These are phyloP conservation scores for Tautogolabrus adspersus DNA, from an alignment of 2,113 vertebrate species.

Conservation along the genomic window DNA sequence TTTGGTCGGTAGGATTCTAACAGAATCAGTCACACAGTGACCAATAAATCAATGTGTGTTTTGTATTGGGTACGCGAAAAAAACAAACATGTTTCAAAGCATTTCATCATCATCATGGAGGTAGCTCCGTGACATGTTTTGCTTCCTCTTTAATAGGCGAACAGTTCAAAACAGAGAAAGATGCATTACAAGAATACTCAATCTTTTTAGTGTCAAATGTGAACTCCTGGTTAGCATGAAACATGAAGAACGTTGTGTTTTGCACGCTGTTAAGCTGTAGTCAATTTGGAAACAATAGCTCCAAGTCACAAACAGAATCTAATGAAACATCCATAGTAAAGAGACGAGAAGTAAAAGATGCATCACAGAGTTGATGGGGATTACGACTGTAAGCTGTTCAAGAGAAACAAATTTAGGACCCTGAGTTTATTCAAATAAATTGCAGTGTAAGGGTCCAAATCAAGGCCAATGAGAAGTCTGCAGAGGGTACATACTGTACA, in stretches of 20 bases:
- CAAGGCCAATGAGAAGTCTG: no score
- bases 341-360: not conserved
- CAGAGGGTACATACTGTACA: no score
- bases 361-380: not conserved
- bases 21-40: conserved; percentile 29
- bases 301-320: not conserved
- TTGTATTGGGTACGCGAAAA: not conserved
- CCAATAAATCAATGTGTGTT: conserved; percentile 29
- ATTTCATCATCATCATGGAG: conserved; percentile 60
- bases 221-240: not conserved
- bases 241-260: not conserved
- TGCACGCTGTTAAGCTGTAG: no score
- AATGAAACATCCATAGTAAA: not conserved
- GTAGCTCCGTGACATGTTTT: conserved; percentile 9
- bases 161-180: conserved; percentile 12
- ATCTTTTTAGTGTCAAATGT: not conserved
- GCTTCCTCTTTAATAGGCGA: not conserved
- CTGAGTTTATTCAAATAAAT: no score
- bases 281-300: not conserved
- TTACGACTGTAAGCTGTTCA: not conserved
- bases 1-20: not conserved
- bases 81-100: conserved; percentile 33
- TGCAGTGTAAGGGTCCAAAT: no score
- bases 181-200: conserved; percentile 1
- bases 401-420: no score